Percentiles rank a stretch among this genome's conserved stretches.
Evolutionary conservation across 2,113 vertebrate species (phyloP).

Genomic region (Parus major): DNA sequence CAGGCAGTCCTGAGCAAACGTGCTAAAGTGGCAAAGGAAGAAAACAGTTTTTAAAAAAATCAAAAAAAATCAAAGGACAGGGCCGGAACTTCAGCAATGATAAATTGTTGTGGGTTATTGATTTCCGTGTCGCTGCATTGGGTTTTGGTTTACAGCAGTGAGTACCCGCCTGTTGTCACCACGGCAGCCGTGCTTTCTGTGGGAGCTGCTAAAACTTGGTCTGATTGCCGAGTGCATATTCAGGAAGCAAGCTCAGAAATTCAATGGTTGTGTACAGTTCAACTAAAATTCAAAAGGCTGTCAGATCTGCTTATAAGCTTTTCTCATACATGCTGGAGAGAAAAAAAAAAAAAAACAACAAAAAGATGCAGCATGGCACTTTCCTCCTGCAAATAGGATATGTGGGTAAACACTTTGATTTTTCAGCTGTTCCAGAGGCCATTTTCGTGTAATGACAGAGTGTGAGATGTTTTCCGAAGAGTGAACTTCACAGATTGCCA

Average conservation of each 20-base stretch:
- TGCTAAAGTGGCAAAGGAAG: not conserved
- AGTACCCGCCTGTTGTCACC: not conserved
- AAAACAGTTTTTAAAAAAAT: not conserved
- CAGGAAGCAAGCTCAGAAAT: not conserved
- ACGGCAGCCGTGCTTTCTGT: not conserved
- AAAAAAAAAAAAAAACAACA: not conserved
- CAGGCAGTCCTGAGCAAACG: not conserved
- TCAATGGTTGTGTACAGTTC: not conserved
- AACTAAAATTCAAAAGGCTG: not conserved
- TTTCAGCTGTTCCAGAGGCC: not conserved
- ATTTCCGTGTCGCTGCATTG: not conserved
- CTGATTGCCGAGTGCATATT: not conserved
- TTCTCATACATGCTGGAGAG: not conserved
- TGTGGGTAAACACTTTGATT: not conserved
- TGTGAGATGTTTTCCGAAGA: not conserved
- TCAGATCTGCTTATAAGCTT: not conserved
- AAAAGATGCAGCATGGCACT: not conserved
- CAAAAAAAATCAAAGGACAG: not conserved
- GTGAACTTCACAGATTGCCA: not conserved
- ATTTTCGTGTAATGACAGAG: not conserved
- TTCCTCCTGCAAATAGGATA: not conserved
- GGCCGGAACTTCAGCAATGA: not conserved
- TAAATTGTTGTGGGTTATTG: not conserved
- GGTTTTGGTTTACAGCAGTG: not conserved
- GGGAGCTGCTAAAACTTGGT: not conserved